phyloP scores from a whole-genome alignment of 2,113 vertebrate genomes.

The Chloebia gouldiae region DNA sequence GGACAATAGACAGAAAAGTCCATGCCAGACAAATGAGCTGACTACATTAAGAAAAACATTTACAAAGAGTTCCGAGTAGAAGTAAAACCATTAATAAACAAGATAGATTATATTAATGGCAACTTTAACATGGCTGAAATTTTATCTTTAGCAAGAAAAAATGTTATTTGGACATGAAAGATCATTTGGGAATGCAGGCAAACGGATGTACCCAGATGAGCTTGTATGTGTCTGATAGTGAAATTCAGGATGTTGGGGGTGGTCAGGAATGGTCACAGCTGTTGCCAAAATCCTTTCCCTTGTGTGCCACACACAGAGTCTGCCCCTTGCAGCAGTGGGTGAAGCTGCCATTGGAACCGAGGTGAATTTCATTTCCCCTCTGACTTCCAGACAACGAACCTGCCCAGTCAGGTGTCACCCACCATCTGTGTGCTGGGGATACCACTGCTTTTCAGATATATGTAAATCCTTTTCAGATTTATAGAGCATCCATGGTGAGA shows the following conservation, averaged over 20 bases:
- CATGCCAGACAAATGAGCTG: background rate
- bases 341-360: background rate
- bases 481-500: background rate
- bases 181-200: background rate
- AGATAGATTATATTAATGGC: background rate
- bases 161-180: background rate
- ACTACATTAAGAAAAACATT: background rate
- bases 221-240: background rate
- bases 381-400: background rate
- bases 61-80: background rate
- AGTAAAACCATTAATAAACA: background rate
- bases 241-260: background rate
- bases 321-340: background rate
- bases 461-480: background rate
- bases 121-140: background rate
- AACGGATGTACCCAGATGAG: background rate
- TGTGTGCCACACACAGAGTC: background rate
- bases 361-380: background rate
- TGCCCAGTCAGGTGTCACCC: background rate
- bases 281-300: background rate
- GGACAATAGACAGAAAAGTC: background rate
- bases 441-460: too few relatives aligned
- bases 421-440: accelerated
- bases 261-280: background rate
- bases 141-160: background rate